Conservation (phyloP, 2,113 vertebrate species). For the Oreocharis arfaki region DNA sequence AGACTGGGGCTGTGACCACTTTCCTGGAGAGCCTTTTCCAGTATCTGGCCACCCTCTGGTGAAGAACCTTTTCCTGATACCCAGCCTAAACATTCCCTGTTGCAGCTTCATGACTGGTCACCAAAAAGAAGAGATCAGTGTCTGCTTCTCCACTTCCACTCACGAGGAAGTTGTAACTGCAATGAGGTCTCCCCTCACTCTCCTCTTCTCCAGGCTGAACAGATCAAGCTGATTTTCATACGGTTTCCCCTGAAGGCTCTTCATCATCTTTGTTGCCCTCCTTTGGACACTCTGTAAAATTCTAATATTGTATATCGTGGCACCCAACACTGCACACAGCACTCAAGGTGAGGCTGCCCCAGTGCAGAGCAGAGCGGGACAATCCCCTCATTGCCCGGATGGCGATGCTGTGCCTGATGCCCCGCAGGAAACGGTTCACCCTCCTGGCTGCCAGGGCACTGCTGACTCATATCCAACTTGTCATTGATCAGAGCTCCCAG, state of each 20-base stretch:
- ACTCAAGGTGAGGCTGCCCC: fast-evolving
- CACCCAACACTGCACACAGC: not conserved
- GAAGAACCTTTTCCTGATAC: not conserved
- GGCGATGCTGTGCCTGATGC: fast-evolving
- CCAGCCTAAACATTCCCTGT: not conserved
- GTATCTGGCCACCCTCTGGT: not conserved
- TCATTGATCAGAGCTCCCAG: fast-evolving
- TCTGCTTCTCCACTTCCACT: not conserved
- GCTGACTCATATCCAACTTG: not conserved
- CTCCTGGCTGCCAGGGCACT: not conserved
- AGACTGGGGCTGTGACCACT: not conserved
- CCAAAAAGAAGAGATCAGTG: not conserved
- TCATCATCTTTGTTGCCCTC: not conserved
- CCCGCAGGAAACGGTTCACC: fast-evolving
- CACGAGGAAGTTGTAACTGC: not conserved
- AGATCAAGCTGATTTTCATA: not conserved
- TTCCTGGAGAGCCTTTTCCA: not conserved
- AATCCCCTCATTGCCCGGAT: fast-evolving
- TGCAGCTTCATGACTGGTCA: not conserved
- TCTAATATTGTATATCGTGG: not conserved
- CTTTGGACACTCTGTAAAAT: not conserved
- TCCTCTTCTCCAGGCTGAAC: not conserved
- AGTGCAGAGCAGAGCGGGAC: fast-evolving
- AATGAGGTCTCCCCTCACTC: not conserved
- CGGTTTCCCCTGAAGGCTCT: fast-evolving